Base-by-base conservation (phyloP, 2,888 invertebrate species). In the Netelia virgata region DNA sequence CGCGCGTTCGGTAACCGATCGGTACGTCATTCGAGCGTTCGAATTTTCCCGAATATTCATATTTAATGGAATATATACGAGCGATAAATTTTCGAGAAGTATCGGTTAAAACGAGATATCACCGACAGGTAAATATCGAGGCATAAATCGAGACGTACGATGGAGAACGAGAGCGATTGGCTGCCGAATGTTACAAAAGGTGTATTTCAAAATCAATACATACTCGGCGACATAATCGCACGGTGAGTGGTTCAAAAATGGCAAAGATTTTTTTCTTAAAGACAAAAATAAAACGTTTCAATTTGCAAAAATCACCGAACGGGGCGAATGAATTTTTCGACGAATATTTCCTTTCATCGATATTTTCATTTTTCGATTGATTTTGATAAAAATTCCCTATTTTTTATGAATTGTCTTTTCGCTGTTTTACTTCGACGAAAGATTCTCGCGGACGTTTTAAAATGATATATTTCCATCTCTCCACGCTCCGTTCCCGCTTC, bases 161-260 rank as follows among this genome's bases (percentile, higher is more conserved):
- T 86, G 87, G 88, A 88, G 64, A 86, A 83, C 66, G 85, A 85
- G 14, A 78, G 55, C 28, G 75, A 84, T 76, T 88, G 88, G 88
- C 66, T 87, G 64, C 66, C 66, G 36, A 75, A 86, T 28, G 73
- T 84, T 11, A 84, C 86, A 50, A 88, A 87, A 70, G 87, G 87
- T 47, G 87, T 86, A 43, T 90, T 92, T 74, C 90, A 89, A 70
- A 87, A 88, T 72, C 90, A 90, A 82, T 92, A 91, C 72, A 88
- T 89, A 57, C 89, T 91, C 36, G 91, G 91, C 20, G 90, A 88
- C 75, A 88, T 91, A 64, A 91, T 92, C 84, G 92, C 91, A 82
- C 91, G 91, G 92, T 91, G 86, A 83, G 89, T 86, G 55, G 41
- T 16, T 10, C 2, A 53, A 16, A 43, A 9, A 9, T 8, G 10